Base-by-base conservation (phyloP, 2,113 vertebrate genomes). In the Chelonoidis abingdonii region DNA sequence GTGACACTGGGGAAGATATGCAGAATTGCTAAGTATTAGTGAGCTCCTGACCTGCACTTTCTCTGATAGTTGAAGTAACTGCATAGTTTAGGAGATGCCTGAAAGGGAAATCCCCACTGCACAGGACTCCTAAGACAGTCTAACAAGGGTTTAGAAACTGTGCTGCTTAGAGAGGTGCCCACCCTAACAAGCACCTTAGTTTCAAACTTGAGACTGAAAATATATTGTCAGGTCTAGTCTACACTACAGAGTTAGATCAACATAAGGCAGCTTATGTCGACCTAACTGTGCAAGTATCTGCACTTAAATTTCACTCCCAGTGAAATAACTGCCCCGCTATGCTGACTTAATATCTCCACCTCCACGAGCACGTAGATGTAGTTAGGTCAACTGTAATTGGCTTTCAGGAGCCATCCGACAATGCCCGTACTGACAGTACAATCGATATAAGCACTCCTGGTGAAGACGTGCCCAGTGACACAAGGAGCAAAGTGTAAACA, bases 61-160 rank as follows among this genome's bases (percentile, higher is more conserved):
- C 27, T 89, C 19, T 0, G 0, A 6, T 65, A 0, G 1, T 72
- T 80, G 93, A 81, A 27, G 38, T 0, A 1, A 17, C 47, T 0
- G 1, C 59, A 57, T 44, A 86, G 54, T 69, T 87, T 80, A 54
- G 0, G 89, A 90, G 93, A 3, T 16, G 38, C 93, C 92, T 88
- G 49, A 1, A 0, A 14, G 59, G 93, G 57, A 62, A 62, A 83
- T 50, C 29, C 0, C 1, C 69, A 92, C 0, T 0, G 88, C 91
- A 53, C 59, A 82, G 54, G 50, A 27, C 75, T 93, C 65, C 79
- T 27, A 54, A 54, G 21, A 44, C 5, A 44, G 25, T 12, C 0
- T 0, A 62, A 84, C 38, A 57, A 47, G 72, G 75, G 10, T 2
- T 2, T 2, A 13, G 65, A 93, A 41, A 11, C 12, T 13, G 2